phyloP scores from a whole-genome alignment of 2,888 invertebrate species.

The Cybosia mesomella region DNA sequence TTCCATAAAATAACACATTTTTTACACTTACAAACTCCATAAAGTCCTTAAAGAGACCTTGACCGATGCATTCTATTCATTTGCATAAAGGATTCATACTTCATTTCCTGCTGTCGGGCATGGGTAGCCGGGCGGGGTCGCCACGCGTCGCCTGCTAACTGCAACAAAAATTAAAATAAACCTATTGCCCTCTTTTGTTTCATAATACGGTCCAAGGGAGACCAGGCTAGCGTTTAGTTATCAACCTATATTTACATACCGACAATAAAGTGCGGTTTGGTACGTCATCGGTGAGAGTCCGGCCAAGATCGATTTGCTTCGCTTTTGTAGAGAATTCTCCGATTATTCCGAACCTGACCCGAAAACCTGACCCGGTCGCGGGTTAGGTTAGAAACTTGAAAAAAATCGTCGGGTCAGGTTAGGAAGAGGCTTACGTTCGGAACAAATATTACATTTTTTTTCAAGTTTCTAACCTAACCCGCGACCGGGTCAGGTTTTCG shows the following conservation, averaged over 20 bases:
- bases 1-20: background rate
- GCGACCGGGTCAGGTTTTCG: too few relatives aligned
- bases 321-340: too few relatives aligned
- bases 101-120: conserved; percentile 54
- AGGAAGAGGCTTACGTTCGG: too few relatives aligned
- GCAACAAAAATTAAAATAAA: conserved; percentile 77
- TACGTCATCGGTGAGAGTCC: too few relatives aligned
- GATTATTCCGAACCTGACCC: too few relatives aligned
- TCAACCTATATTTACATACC: background rate
- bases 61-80: conserved; percentile 60
- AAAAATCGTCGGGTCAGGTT: too few relatives aligned
- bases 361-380: too few relatives aligned
- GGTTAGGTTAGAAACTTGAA: too few relatives aligned
- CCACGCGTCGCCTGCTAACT: conserved; percentile 68
- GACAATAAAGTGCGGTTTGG: too few relatives aligned
- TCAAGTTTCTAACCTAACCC: too few relatives aligned
- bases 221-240: conserved; percentile 15
- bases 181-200: conserved; percentile 62
- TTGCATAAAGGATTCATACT: conserved; percentile 71
- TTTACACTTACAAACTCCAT: conserved; percentile 26
- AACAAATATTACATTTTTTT: too few relatives aligned
- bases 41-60: conserved; percentile 65
- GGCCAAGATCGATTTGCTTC: too few relatives aligned
- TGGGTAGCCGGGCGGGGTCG: conserved; percentile 18
- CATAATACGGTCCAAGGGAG: conserved; percentile 44